Evolutionary conservation across 92 coral and sea anemone species (phyloP), one percentile per base, ranked within the genome.

Genomic region (Micromussa lordhowensis): DNA sequence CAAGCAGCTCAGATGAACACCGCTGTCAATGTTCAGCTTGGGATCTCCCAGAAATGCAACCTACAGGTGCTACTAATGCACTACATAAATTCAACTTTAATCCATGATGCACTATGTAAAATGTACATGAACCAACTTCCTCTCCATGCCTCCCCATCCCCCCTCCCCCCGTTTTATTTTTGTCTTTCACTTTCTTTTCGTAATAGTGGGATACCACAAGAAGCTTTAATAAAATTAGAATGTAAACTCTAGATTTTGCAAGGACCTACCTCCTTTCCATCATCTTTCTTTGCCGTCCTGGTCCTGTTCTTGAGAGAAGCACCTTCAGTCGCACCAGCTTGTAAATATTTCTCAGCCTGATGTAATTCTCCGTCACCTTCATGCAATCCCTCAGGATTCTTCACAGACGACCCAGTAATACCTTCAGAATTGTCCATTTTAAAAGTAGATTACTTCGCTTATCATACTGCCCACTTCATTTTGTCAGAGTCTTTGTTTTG

Each of bases 341-440:
- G 53, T 22, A 4, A 12, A n/a, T n/a, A n/a, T 34, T 64, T 3
- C 44, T 69, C 28, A 36, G 48, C 18, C 58, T 69, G 32, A 49
- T 69, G 48, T 68, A 68, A 82, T 19, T 29, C 34, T 17, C 22
- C 77, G 17, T 31, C 86, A 12, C 70, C 77, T 30, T 68, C 10
- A 48, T 38, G 57, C 35, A 30, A 18, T 34, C 59, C 80, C 11
- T n/a, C 26, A 9, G 88, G 8, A 75, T 57, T 35, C 81, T 75
- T 81, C 72, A 8, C 22, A 54, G 86, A 70, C 22, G 87, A 21
- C 55, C 6, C 68, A 30, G 87, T 22, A 54, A 54, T 55, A 22
- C 32, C 34, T 51, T 83, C 87, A 63, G 81, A 75, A 75, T 58
- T 84, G 26, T 84, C 80, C 88, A 84, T 84, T 75, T 58, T 18